Percentiles rank a stretch among this genome's conserved stretches.
These are phyloP conservation scores for Harmothoe impar DNA, from an alignment of 2,888 invertebrate genomes.

Conservation along the genomic window DNA sequence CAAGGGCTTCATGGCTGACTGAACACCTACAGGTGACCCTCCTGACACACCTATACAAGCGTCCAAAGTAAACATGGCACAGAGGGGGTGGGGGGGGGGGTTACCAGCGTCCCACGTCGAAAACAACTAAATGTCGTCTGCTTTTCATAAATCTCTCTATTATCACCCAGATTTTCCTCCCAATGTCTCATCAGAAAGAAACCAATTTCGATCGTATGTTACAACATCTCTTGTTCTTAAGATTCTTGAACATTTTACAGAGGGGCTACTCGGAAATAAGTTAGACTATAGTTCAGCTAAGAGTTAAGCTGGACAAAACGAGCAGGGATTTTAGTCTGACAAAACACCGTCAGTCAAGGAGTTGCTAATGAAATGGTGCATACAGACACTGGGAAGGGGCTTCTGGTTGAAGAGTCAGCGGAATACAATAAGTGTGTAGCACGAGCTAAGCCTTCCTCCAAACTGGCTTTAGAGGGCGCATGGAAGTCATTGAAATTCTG, in stretches of 20 bases:
- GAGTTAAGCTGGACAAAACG: not conserved
- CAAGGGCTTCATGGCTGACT: too few species aligned
- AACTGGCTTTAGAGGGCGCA: conserved; percentile 3
- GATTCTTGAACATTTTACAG: too few species aligned
- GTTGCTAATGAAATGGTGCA: not conserved
- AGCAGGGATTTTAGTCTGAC: not conserved
- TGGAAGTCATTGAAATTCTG: not conserved
- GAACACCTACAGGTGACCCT: too few species aligned
- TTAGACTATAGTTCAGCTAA: too few species aligned
- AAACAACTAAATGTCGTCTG: not conserved
- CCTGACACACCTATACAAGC: too few species aligned
- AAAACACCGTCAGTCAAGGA: not conserved
- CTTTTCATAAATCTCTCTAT: not conserved
- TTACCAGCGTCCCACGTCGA: too few species aligned
- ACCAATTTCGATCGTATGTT: too few species aligned
- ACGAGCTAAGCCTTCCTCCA: not conserved
- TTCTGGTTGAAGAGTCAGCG: not conserved
- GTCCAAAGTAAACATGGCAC: too few species aligned
- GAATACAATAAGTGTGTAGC: not conserved
- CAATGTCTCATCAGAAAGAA: too few species aligned
- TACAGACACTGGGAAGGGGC: not conserved
- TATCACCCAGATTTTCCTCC: not conserved
- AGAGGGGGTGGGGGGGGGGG: too few species aligned
- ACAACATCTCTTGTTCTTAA: too few species aligned
- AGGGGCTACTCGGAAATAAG: too few species aligned